Base-by-base conservation (phyloP, 2,888 invertebrate genomes). In the Euproctis similis region DNA sequence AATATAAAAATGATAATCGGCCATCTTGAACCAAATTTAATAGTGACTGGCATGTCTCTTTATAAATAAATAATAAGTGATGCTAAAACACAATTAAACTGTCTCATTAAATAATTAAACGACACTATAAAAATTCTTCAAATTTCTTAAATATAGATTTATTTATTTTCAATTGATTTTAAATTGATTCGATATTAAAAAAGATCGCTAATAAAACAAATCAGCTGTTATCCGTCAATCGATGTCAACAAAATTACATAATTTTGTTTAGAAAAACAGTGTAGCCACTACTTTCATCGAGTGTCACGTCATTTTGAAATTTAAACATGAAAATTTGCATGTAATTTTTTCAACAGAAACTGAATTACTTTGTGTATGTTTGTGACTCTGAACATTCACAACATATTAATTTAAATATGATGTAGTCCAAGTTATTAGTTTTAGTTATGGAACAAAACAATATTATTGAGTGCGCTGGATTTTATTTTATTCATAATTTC, bases 401-500 rank as follows among this genome's bases (percentile, higher is more conserved):
- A 67, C 58, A 59, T 66, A 52, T 59, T 61, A 56, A 47, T 58
- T 66, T 69, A 60, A 61, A 62, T 73, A 82, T 76, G 69, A 84
- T 81, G 82, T 81, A 78, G 81, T 55, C 69, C 59, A 62, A 61
- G 33, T 46, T 56, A 51, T 26, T 58, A 64, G 46, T 57, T 51
- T 50, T 59, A 73, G 69, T 63, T 53, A 84, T 84, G 84, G 84
- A 78, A 72, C 70, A 69, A 53, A 78, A 67, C 64, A 78, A 66
- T 65, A 65, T 75, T 56, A 78, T 90, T 50, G 86, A 86, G 59
- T 89, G 90, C 66, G 92, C 89, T 53, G 92, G 90, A 53, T 92
- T 95, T 76, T 86, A 88, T 53, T 95, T 96, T 80, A 90, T 91
- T 52, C 92, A 94, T 53, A 91, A 93, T 70, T 95, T 96, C 85